Percentiles rank a stretch among this genome's conserved stretches.
Evolutionary conservation across 2,113 vertebrate species (phyloP).

Genomic region (Pituophis catenifer): DNA sequence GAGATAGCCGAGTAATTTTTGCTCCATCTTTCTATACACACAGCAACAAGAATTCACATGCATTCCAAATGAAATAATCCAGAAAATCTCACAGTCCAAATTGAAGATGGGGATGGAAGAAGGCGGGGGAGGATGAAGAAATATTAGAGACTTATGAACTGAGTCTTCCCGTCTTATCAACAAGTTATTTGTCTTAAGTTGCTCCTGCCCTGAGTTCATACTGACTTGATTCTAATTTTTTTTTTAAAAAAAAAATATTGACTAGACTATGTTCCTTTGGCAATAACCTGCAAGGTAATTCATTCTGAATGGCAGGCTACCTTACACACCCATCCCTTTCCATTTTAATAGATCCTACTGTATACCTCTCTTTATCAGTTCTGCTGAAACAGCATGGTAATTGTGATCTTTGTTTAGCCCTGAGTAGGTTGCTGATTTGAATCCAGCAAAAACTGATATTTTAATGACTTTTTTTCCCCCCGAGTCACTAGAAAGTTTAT

Average conservation of each 20-base stretch:
- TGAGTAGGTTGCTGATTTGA: not conserved
- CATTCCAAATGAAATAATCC: not conserved
- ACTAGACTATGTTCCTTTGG: not conserved
- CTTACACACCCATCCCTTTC: not conserved
- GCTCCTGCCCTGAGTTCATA: not conserved
- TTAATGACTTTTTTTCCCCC: not conserved
- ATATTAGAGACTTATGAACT: not conserved
- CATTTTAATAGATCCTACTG: not conserved
- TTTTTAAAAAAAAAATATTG: not conserved
- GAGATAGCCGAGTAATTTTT: not conserved
- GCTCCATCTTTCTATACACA: not conserved
- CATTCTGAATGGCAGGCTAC: not conserved
- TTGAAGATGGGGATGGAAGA: not conserved
- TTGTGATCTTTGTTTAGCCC: not conserved
- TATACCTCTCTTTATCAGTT: not conserved
- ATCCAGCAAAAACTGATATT: not conserved
- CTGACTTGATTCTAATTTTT: not conserved
- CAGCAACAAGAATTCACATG: not conserved
- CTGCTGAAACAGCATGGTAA: not conserved
- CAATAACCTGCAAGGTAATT: not conserved
- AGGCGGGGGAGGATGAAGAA: not conserved
- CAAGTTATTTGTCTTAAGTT: not conserved
- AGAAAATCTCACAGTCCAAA: not conserved
- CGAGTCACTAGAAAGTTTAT: not conserved
- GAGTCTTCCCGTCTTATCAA: not conserved